Base-by-base conservation (phyloP, 2,888 invertebrate genomes). In the Horisme vitalbata region DNA sequence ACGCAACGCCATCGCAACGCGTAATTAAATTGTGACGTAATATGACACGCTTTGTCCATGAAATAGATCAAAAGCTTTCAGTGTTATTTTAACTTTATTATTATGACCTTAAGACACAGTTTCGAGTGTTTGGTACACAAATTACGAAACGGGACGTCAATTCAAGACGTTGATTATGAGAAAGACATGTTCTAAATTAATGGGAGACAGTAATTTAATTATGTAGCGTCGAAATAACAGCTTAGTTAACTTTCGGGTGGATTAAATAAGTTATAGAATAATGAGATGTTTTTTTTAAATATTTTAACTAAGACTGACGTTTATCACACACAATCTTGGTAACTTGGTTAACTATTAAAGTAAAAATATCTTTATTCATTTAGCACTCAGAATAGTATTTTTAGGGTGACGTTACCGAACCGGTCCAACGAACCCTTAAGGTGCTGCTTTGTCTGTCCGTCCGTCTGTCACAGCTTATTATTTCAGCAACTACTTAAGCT, bases 101-200 rank as follows among this genome's bases (percentile, higher is more conserved):
- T 0, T 0, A 24, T 3, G 4, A 0, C 0, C 0, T 37, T 53
- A 63, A 28, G 46, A 47, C 45, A 28, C 20, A 52, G 31, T 45
- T 20, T 56, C n/a, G 31, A n/a, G 5, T 44, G 7, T 24, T 34
- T 15, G 31, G 28, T 8, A 35, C 48, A 46, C n/a, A 48, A 57
- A 55, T 66, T 59, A 58, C 57, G 52, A 59, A 61, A 62, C 53
- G 59, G 56, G 61, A 47, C 54, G 58, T 59, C 57, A 59, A 58
- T 53, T 49, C 52, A 50, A 48, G 52, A 51, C 43, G 52, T 54
- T 61, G 57, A 61, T 58, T 57, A 63, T 57, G 58, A 57, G 57
- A 63, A 62, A 53, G 43, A 55, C 45, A 59, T 52, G 45, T 46
- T 49, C 38, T 49, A 49, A 56, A 64, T 57, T 61, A 55, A 60